Base-by-base conservation (phyloP, 2,113 vertebrate genomes). In the Myrmecobius fasciatus region DNA sequence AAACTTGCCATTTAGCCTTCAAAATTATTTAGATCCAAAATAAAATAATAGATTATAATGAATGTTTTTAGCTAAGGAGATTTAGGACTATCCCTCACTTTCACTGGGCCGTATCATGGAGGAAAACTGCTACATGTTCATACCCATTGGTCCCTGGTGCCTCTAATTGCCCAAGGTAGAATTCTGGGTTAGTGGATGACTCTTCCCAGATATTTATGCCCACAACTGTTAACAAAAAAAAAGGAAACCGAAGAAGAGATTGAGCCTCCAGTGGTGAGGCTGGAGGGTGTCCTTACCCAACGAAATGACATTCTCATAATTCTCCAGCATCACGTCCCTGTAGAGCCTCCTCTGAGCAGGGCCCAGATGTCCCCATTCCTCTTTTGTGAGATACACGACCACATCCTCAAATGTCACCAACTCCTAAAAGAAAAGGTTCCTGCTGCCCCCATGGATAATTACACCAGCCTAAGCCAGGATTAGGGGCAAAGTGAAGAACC, bases 271-370 rank as follows among this genome's bases (percentile, higher is more conserved):
- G n/a, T 83, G 2, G n/a, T 83, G n/a, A 83, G n/a, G 67, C 91
- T 75, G 24, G 47, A 0, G 3, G 92, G 51, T 47, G 53, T 90
- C 54, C 94, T 96, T 94, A 96, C 95, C 96, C 46, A 97, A 89
- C 4, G 93, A 95, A 91, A 96, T 25, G 49, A 96, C 92, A 91
- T 96, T 96, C 88, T 89, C 48, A 25, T 96, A 96, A 36, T 93
- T 97, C 91, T 97, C 95, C 91, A 96, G 93, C 95, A 95, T 97
- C 91, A 97, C 94, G 1, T 96, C 94, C 92, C 26, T 96, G 94
- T 89, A 95, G 94, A 98, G 91, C 67, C 0, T 1, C 28, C 75
- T 91, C 91, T 97, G 92, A 89, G 83, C 56, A 91, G 93, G 93
- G 31, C 46, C 89, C 54, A 95, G 47, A 36, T 6, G 49, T 56